Percentiles rank a stretch among this genome's conserved stretches.
Evolutionary conservation across 2,888 invertebrate genomes (phyloP).

Genomic region (Rotaria sp.): DNA sequence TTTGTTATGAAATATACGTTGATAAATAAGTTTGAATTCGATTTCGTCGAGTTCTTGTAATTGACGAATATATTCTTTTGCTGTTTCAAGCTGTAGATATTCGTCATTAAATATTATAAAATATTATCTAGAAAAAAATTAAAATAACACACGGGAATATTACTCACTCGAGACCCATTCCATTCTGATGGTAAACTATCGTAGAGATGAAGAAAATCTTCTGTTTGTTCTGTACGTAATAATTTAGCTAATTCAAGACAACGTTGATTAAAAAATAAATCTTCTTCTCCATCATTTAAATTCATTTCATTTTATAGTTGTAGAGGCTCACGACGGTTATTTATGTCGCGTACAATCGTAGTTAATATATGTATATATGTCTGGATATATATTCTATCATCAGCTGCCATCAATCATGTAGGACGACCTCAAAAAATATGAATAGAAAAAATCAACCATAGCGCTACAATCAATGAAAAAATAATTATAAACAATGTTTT

Average conservation of each 20-base stretch:
- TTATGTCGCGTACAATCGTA: not conserved
- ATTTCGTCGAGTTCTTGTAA: constrained; percentile 12
- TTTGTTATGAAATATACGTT: not conserved
- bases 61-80: constrained; percentile 27
- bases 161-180: constrained; percentile 21
- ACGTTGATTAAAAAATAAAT: not conserved
- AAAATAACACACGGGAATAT: not conserved
- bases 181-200: constrained; percentile 30
- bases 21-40: not conserved
- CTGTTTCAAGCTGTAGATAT: constrained; percentile 16
- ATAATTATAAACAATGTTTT: not conserved
- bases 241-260: constrained; percentile 18
- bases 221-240: constrained; percentile 28
- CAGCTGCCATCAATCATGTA: not conserved
- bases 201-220: constrained; percentile 9
- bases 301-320: not conserved
- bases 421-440: not conserved
- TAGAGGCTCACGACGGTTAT: not conserved
- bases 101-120: not conserved
- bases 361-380: not conserved
- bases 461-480: not conserved
- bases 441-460: not conserved
- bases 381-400: not conserved
- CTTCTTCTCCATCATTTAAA: not conserved
- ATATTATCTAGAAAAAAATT: not conserved